phyloP scores from a whole-genome alignment of 2,113 vertebrate genomes.

The Pollimyrus isidori region DNA sequence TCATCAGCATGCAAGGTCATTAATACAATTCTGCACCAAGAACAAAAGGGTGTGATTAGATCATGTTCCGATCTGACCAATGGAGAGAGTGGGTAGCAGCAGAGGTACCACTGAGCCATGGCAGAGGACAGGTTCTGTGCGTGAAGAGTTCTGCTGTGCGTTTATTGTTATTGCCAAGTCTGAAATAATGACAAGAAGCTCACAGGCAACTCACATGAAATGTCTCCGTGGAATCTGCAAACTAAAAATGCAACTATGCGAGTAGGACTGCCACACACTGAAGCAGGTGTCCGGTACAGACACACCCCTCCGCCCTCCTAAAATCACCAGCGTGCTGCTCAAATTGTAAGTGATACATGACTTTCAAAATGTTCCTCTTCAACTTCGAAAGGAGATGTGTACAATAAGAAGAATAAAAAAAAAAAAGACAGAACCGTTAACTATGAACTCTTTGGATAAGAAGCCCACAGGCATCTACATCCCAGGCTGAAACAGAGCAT shows the following conservation, averaged over 20 bases:
- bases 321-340: background rate
- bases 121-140: background rate
- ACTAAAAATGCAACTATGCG: slow-evolving; percentile 16
- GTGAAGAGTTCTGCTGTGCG: background rate
- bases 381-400: background rate
- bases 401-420: background rate
- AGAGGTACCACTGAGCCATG: background rate
- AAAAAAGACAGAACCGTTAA: background rate
- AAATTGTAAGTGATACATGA: background rate
- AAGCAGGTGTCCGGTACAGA: slow-evolving; percentile 24
- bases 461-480: background rate
- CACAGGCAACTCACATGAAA: slow-evolving; percentile 28
- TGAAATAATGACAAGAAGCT: slow-evolving; percentile 33
- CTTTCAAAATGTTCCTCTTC: background rate
- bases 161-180: slow-evolving; percentile 33
- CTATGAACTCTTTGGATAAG: background rate
- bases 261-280: background rate
- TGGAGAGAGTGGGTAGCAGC: background rate
- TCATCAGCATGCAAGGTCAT: background rate
- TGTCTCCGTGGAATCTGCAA: slow-evolving; percentile 13
- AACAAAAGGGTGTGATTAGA: background rate
- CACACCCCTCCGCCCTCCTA: slow-evolving; percentile 26
- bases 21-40: background rate
- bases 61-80: background rate
- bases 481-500: background rate